phyloP scores from a whole-genome alignment of 2,888 invertebrate genomes.

The Timema cristinae region DNA sequence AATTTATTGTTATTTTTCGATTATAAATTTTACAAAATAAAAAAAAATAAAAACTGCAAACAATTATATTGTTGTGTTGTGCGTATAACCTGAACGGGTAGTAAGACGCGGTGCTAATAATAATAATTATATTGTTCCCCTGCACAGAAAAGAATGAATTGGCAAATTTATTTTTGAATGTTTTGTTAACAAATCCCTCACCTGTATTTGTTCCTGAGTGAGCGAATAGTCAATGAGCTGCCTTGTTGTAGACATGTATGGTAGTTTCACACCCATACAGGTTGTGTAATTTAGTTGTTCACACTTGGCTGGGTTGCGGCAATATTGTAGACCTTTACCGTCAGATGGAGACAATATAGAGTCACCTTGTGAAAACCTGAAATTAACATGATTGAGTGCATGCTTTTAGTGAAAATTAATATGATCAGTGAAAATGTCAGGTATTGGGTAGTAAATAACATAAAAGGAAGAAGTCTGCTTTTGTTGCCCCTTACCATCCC shows the following conservation, averaged over 20 bases:
- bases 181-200: slow-evolving; percentile 24
- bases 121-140: background rate
- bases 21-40: too few relatives aligned
- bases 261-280: slow-evolving; percentile 76
- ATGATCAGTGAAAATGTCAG: too few relatives aligned
- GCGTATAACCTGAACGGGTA: too few relatives aligned
- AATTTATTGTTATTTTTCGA: too few relatives aligned
- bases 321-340: slow-evolving; percentile 40
- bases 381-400: too few relatives aligned
- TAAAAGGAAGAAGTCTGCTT: too few relatives aligned
- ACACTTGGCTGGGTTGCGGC: slow-evolving; percentile 68
- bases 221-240: slow-evolving; percentile 67
- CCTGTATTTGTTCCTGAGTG: slow-evolving; percentile 59
- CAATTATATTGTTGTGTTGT: too few relatives aligned
- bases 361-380: slow-evolving; percentile 16
- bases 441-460: too few relatives aligned
- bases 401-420: too few relatives aligned
- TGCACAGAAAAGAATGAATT: background rate
- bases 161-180: background rate
- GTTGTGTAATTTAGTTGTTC: slow-evolving; percentile 58
- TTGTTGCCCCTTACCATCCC: too few relatives aligned
- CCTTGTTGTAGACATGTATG: slow-evolving; percentile 71
- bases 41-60: too few relatives aligned
- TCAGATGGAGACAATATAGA: slow-evolving; percentile 15
- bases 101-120: too few relatives aligned